Evolutionary conservation across 2,888 invertebrate species (phyloP), one percentile per base, ranked within the genome.

Genomic region (Caradrina clavipalpis): DNA sequence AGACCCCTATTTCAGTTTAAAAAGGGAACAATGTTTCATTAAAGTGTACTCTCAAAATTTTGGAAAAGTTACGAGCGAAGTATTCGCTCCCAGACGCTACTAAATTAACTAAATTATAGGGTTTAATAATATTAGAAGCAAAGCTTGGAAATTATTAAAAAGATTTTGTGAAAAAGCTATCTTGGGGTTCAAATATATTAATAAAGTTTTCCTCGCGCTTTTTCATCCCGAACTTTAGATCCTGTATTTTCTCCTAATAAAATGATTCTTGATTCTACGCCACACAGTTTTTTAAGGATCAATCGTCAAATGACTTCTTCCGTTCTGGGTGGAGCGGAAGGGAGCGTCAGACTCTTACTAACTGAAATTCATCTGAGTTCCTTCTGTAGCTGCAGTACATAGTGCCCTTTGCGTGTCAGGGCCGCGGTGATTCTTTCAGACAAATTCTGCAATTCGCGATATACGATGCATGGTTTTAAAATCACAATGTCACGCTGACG

Each of bases 21-120:
- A 77, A 77, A 74, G 73, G 59, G 62, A 82, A 81, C 82, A 73
- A 71, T 76, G 82, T 82, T 82, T 84, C 70, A 82, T 84, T 84
- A 83, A 73, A 76, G 59, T 50, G 57, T 35, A 60, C 78, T 70
- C 54, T 56, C 57, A 51, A 68, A 71, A 67, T 70, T 75, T 45
- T 2, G 21, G 47, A 47, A 63, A 77, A 83, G 69, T 81, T 81
- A 69, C 57, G 78, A 60, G 5, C 42, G 31, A 83, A 83, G 58
- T 74, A 69, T 78, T 81, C 53, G 19, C 63, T 17, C 49, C 31
- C 56, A 56, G 35, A 58, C 49, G 31, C n/a, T 49, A 55, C 64
- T 60, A 59, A 69, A 66, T 75, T 70, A 75, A 67, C n/a, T 54
- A 67, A 78, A 53, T 70, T 74, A 57, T 67, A 51, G 47, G 70